These are phyloP conservation scores for Crotalus adamanteus DNA, from an alignment of 2,797 vertebrate genomes.

Conservation along the genomic window DNA sequence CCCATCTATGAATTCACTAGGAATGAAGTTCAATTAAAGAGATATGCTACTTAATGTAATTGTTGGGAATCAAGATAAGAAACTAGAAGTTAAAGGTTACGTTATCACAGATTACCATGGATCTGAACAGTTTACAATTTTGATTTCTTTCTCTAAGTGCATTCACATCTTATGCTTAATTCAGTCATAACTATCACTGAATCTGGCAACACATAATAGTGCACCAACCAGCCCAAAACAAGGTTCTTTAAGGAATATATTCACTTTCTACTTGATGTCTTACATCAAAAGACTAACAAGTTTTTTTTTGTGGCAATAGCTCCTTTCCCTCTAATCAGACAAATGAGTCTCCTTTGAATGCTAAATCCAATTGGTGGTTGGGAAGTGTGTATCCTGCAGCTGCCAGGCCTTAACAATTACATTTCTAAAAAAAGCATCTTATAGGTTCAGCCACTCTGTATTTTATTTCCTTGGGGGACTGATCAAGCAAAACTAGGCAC, in stretches of 20 bases:
- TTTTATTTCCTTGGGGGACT: background rate
- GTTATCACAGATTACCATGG: too few relatives aligned
- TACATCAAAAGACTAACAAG: background rate
- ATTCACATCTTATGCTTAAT: background rate
- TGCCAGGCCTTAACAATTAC: background rate
- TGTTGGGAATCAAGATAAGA: background rate
- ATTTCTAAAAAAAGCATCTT: background rate
- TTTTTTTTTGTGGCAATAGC: background rate
- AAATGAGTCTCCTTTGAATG: background rate
- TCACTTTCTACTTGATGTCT: background rate
- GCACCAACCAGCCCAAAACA: background rate
- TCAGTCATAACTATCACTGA: background rate
- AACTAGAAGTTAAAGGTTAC: background rate
- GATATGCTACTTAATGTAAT: background rate
- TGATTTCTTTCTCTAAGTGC: slow-evolving; percentile 5
- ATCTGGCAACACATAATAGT: background rate
- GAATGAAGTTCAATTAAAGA: background rate
- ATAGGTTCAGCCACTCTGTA: background rate
- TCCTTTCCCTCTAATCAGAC: background rate
- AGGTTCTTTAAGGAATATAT: background rate
- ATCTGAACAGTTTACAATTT: background rate
- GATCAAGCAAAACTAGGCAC: background rate
- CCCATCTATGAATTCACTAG: background rate
- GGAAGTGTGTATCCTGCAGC: background rate
- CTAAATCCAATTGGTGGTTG: background rate